phyloP scores from a whole-genome alignment of 2,888 invertebrate genomes.

The Caenorhabditis uteleia region DNA sequence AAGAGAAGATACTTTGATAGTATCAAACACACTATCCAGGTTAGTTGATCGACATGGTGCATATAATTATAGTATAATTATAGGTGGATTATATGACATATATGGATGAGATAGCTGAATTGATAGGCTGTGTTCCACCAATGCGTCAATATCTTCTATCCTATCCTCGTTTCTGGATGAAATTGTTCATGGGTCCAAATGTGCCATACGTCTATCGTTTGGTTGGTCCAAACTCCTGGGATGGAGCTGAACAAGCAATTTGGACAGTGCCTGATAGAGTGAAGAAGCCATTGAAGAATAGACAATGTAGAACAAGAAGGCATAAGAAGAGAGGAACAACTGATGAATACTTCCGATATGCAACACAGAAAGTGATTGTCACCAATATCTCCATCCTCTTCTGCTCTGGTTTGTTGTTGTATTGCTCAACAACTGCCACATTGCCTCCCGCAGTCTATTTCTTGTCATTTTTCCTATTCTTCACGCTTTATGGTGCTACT shows the following conservation, averaged over 20 bases:
- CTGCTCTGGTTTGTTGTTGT: constrained; percentile 49
- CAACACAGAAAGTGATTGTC: constrained; percentile 61
- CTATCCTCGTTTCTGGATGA: constrained; percentile 57
- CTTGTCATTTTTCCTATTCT: constrained; percentile 54
- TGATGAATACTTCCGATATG: constrained; percentile 66
- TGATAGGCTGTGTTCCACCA: constrained; percentile 61
- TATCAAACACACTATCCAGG: constrained; percentile 65
- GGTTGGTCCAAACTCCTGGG: constrained; percentile 60
- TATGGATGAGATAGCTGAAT: constrained; percentile 66
- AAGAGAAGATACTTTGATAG: constrained; percentile 61
- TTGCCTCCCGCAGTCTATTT: constrained; percentile 54
- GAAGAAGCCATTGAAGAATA: constrained; percentile 62
- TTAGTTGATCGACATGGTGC: no score
- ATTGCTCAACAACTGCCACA: constrained; percentile 47
- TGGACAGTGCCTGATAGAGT: constrained; percentile 55
- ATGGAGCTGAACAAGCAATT: constrained; percentile 56
- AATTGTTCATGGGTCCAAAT: constrained; percentile 63
- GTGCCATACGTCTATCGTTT: constrained; percentile 66
- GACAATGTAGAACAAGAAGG: constrained; percentile 58
- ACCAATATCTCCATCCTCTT: constrained; percentile 49
- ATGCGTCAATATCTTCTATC: constrained; percentile 51
- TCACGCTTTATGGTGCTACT: constrained; percentile 54
- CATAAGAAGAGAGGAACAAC: constrained; percentile 61
- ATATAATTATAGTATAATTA: background rate
- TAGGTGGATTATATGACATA: constrained; percentile 63